Base-by-base conservation (phyloP, 2,797 vertebrate species). In the Ptychadena robeensis region DNA sequence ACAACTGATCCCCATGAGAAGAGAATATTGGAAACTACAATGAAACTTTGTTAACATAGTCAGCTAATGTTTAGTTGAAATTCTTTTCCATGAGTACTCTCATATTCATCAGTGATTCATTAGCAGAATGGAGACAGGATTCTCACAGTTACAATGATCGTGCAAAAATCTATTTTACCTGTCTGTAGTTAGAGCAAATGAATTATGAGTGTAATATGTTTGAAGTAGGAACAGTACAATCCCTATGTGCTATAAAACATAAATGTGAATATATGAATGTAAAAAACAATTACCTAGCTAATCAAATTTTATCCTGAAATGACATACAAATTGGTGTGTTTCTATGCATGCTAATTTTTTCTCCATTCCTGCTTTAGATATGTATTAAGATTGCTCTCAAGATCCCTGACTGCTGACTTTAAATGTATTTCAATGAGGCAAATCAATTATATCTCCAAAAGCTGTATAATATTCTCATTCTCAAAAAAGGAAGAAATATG, bases 401-500 rank as follows among this genome's bases (percentile, higher is more conserved):
- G 22, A 67, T 34, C 14, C 57, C 18, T n/a, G 37, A 12, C 59
- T 65, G 2, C 25, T 27, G 37, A 12, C 37, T 66, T 32, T 64
- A 40, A 40, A 66, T 18, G 38, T 48, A 48, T 66, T 77, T 48
- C 35, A 66, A 77, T 66, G 28, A 77, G 22, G 30, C 37, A 66
- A 67, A 67, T 67, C 28, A 34, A 67, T 66, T 65, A 31, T 65
- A 59, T 37, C 18, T 65, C 37, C 65, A 28, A 77, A 66, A 77
- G 74, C 63, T 66, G 63, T 34, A 77, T 65, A 31, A 64, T 25
- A 48, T 34, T 65, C 35, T 38, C 2, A 66, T 77, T 67, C 64
- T 22, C 34, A 31, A 67, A 67, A 67, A 77, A 64, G 22, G 35
- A 64, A 77, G 63, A 44, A 40, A 77, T 65, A 64, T 77, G 74